Evolutionary conservation across 2,797 vertebrate genomes (phyloP), one percentile per base, ranked within the genome.

Genomic region (Poecilia picta): DNA sequence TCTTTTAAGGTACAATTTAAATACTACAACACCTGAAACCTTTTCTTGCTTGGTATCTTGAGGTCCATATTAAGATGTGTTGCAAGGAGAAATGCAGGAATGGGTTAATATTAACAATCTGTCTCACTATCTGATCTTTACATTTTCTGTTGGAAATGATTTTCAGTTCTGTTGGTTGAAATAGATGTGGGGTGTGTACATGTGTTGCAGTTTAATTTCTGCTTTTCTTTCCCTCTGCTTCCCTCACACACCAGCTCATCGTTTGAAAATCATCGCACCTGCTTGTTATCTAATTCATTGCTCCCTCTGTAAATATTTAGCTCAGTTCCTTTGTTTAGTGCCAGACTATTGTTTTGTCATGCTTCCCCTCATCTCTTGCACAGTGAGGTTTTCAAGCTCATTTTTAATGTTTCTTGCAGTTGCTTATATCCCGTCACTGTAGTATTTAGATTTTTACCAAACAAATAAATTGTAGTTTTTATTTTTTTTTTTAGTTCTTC

Each of bases 231-330:
- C 68, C 5, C 39, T 70, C 41, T 70, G 12, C 66, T 45, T 45
- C n/a, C 68, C 12, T 71, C 25, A 71, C 25, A 70, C 66, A 68
- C 10, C 10, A 66, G 23, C 20, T 41, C 64, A 68, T 36, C 36
- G 36, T 41, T 41, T 41, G 64, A 39, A 68, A 68, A 41, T 71
- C 68, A 71, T 45, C 41, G 45, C 68, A 71, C 68, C 68, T 71
- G 68, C 68, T 71, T 71, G 45, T 13, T 71, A 28, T 71, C 68
- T n/a, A 45, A 71, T 28, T 71, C 25, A 45, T 71, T 71, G 68
- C 41, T 71, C 41, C 41, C 41, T 71, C 41, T 45, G 25, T 71
- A 71, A 71, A 71, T 71, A 71, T 68, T 68, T 68, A 68, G 64
- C 64, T 68, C 36, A 41, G 33, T 66, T 66, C 11, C 62, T 66